Percentiles rank a stretch among this genome's conserved stretches.
Conservation (phyloP, 2,797 vertebrate genomes). For the Chromobotia macracanthus region DNA sequence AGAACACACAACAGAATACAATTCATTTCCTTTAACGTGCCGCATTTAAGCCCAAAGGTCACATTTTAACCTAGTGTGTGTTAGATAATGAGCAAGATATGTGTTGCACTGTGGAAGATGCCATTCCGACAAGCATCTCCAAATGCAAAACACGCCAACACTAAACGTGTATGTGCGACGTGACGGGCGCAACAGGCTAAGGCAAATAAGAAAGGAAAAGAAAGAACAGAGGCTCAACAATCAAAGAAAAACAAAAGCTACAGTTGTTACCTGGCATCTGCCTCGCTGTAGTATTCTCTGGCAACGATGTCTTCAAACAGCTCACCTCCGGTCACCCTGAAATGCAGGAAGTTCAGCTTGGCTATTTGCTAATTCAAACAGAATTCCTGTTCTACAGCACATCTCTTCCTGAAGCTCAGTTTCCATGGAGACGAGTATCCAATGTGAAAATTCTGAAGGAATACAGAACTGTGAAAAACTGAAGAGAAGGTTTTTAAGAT, state of each 20-base stretch:
- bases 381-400: slow-evolving; percentile 32
- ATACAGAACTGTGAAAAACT: slow-evolving; percentile 7
- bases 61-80: slow-evolving; percentile 4
- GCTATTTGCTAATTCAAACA: slow-evolving; percentile 27
- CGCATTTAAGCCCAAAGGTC: not conserved
- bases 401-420: slow-evolving; percentile 34
- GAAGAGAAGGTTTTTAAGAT: not conserved
- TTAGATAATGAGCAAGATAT: not conserved
- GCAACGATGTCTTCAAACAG: slow-evolving; percentile 98
- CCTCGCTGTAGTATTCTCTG: slow-evolving; percentile 97
- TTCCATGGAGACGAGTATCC: slow-evolving; percentile 55
- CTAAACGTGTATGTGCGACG: slow-evolving; percentile 4
- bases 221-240: slow-evolving; percentile 18
- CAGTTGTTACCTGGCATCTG: slow-evolving; percentile 93
- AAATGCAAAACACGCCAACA: slow-evolving; percentile 26
- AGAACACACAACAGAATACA: slow-evolving; percentile 4
- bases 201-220: slow-evolving; percentile 17
- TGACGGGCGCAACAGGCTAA: slow-evolving; percentile 11
- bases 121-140: not conserved
- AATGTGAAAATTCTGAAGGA: slow-evolving; percentile 22
- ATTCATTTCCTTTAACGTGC: not conserved
- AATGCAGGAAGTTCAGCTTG: slow-evolving; percentile 40
- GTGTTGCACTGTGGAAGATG: slow-evolving; percentile 22
- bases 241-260: no score
- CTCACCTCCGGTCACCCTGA: slow-evolving; percentile 95